These are phyloP conservation scores for Helicoverpa assulta DNA, from an alignment of 2,888 invertebrate species.

Conservation along the genomic window DNA sequence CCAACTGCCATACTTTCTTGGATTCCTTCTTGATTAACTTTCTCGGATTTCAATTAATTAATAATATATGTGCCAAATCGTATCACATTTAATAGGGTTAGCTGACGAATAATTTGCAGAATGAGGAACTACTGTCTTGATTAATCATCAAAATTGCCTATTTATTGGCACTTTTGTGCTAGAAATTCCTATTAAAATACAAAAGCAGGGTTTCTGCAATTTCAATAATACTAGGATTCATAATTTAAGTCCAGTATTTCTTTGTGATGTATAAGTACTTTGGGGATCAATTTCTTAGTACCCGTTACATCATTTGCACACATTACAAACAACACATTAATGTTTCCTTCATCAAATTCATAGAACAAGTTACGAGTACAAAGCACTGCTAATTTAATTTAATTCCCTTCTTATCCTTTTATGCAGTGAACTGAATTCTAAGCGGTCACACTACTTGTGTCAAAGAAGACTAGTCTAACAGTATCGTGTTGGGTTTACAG, in stretches of 20 bases:
- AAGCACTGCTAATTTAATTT: conserved; percentile 36
- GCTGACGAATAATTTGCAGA: too few relatives aligned
- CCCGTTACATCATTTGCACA: background rate
- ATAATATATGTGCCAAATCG: too few relatives aligned
- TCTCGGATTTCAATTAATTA: too few relatives aligned
- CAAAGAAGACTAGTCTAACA: conserved; percentile 51
- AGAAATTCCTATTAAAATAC: too few relatives aligned
- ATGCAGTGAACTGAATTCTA: conserved; percentile 40
- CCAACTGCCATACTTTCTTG: background rate
- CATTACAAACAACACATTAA: conserved; percentile 19
- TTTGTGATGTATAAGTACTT: too few relatives aligned
- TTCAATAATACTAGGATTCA: too few relatives aligned
- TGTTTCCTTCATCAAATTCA: conserved; percentile 22
- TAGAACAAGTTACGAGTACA: conserved; percentile 14
- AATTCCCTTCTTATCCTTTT: conserved; percentile 50
- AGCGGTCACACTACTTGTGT: conserved; percentile 55
- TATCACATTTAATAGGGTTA: too few relatives aligned
- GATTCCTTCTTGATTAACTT: background rate
- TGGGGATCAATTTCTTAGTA: background rate
- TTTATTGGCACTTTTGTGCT: too few relatives aligned
- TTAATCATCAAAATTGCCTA: too few relatives aligned
- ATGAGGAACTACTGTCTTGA: too few relatives aligned
- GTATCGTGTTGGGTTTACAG: conserved; percentile 58
- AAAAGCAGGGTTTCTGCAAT: too few relatives aligned
- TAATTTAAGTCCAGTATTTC: too few relatives aligned